Evolutionary conservation across 2,113 vertebrate species (phyloP), one percentile per base, ranked within the genome.

Genomic region (Seriola rivoliana): DNA sequence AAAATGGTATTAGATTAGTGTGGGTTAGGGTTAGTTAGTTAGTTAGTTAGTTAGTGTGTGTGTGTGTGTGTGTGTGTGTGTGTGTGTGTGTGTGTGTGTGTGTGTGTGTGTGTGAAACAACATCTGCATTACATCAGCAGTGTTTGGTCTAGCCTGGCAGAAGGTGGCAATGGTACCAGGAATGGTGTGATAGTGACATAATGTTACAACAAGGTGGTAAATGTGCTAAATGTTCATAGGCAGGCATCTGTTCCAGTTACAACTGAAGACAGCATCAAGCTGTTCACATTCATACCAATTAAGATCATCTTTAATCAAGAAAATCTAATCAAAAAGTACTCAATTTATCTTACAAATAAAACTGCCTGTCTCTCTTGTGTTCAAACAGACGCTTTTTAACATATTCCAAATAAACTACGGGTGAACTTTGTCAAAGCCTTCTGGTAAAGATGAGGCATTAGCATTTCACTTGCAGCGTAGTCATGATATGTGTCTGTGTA

Each of bases 241-340:
- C 80, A 75, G 67, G 16, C 80, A 82, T 85, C 78, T 88, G 87
- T 52, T 91, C 44, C 32, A 44, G 63, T 71, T 55, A 17, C 55
- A 77, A 69, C 58, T 76, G 36, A 58, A 62, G 25, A 46, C 77
- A 36, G 38, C 73, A 80, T 57, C 44, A 82, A 66, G 74, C 64
- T 86, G 73, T 81, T 84, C 48, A 64, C 21, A 86, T 87, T 71
- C 65, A 71, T 42, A 32, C 4, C 57, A 73, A n/a, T 84, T 64
- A 50, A 70, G 9, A 59, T 59, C 21, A 29, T n/a, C 32, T 58
- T 67, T 32, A 67, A 57, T 72, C 25, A 77, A 11, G 50, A 29
- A 59, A 48, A 80, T 67, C 6, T 0, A 64, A 71, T 84, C 8
- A n/a, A n/a, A 76, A 48, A 62, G 38, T 23, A 13, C 11, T n/a